Evolutionary conservation across 2,888 invertebrate genomes (phyloP).

Genomic region (Cantharis nigra): DNA sequence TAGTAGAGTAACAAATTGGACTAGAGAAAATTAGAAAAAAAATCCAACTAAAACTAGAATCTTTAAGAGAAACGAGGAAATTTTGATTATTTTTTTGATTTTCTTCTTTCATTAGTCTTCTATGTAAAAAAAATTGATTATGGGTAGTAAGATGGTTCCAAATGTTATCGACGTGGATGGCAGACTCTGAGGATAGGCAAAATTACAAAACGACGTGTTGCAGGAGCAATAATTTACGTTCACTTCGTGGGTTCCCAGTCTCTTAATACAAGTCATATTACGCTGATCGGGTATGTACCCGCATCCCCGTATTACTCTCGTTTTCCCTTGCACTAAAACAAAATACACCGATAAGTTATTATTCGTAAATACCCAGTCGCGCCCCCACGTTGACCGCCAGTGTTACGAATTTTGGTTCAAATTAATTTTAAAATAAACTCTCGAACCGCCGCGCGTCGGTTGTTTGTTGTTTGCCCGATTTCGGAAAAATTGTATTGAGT

Average conservation of each 20-base stretch:
- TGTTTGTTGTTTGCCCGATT: too few species aligned
- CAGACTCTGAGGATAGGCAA: constrained; percentile 48
- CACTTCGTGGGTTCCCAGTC: constrained; percentile 76
- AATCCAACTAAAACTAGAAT: background rate
- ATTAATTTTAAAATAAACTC: too few species aligned
- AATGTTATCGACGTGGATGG: constrained; percentile 24
- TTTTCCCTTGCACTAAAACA: constrained; percentile 73
- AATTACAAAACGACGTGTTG: constrained; percentile 77
- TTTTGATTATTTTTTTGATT: background rate
- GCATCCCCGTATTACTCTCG: constrained; percentile 78
- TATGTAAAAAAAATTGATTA: constrained; percentile 12
- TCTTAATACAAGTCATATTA: constrained; percentile 67
- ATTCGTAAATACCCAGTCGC: too few species aligned
- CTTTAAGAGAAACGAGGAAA: background rate
- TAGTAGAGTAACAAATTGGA: background rate
- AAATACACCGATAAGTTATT: constrained; percentile 4
- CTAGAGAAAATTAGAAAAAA: background rate
- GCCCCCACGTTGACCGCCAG: too few species aligned
- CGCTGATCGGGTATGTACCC: constrained; percentile 73
- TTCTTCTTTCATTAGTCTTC: background rate
- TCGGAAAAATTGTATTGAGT: too few species aligned
- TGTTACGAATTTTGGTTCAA: too few species aligned
- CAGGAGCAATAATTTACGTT: constrained; percentile 79
- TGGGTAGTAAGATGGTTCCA: constrained; percentile 6
- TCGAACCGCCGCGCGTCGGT: too few species aligned